Evolutionary conservation across 2,797 vertebrate genomes (phyloP).

Genomic region (Pogoniulus pusillus): DNA sequence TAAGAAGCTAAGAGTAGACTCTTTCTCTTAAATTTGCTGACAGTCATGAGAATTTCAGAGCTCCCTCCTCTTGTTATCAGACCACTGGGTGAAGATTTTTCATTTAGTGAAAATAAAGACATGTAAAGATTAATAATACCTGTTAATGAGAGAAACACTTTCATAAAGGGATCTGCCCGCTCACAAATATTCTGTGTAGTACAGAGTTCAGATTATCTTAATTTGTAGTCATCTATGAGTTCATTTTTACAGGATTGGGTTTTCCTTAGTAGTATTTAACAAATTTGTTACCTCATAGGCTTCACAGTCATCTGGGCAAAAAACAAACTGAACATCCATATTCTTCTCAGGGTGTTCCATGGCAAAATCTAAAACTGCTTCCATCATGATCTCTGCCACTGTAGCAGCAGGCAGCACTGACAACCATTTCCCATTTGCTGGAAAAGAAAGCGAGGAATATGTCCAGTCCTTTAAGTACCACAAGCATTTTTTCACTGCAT

Average conservation of each 20-base stretch:
- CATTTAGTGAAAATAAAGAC: not conserved
- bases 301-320: conserved; percentile 51
- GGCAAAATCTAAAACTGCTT: conserved; percentile 69
- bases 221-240: not conserved
- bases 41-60: not conserved
- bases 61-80: not conserved
- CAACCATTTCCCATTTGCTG: conserved; percentile 77
- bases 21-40: not conserved
- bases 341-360: rapidly evolving
- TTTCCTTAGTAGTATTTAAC: not conserved
- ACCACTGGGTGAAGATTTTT: not conserved
- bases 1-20: not conserved
- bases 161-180: not conserved
- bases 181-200: not conserved
- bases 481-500: conserved; percentile 67
- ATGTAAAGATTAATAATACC: not conserved
- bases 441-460: conserved; percentile 81
- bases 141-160: not conserved
- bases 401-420: not conserved
- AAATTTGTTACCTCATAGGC: conserved; percentile 74
- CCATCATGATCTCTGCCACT: conserved; percentile 74
- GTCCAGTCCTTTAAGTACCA: rapidly evolving
- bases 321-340: conserved; percentile 79
- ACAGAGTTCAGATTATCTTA: not conserved
- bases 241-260: not conserved